Evolutionary conservation across 2,797 vertebrate species (phyloP).

Genomic region (Hoplostethus mediterraneus): DNA sequence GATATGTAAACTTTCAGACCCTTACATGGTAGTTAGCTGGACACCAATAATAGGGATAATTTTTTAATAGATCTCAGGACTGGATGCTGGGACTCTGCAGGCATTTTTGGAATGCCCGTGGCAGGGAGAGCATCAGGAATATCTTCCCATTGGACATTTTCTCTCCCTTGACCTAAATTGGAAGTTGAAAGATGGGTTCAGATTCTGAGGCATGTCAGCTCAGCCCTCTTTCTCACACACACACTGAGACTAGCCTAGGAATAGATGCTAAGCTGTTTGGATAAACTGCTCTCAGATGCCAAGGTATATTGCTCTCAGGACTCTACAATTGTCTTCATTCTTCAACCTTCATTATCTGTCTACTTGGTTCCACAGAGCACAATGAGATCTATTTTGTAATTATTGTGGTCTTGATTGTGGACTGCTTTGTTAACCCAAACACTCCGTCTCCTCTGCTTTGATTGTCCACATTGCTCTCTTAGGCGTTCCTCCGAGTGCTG

Average conservation of each 20-base stretch:
- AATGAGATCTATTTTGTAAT: conserved; percentile 5
- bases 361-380: not conserved
- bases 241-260: conserved; percentile 26
- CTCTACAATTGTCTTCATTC: not conserved
- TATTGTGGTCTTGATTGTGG: conserved; percentile 7
- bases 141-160: conserved; percentile 47
- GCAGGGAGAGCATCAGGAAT: conserved; percentile 39
- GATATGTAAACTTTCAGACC: conserved; percentile 41
- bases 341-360: not conserved
- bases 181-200: conserved; percentile 67
- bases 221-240: conserved; percentile 48
- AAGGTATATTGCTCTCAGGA: not conserved
- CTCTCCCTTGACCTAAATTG: conserved; percentile 75
- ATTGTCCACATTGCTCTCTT: conserved; percentile 5
- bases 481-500: conserved; percentile 13
- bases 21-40: conserved; percentile 20
- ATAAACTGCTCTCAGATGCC: conserved; percentile 11
- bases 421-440: conserved; percentile 24
- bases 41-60: conserved; percentile 14
- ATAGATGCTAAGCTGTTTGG: conserved; percentile 28
- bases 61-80: conserved; percentile 34
- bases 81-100: conserved; percentile 29
- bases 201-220: conserved; percentile 53
- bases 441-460: conserved; percentile 13
- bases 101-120: conserved; percentile 48